A percentile compares a stretch with the other conserved stretches of the same genome.
Conservation (phyloP, 2,113 vertebrate species). For the Fregata magnificens region DNA sequence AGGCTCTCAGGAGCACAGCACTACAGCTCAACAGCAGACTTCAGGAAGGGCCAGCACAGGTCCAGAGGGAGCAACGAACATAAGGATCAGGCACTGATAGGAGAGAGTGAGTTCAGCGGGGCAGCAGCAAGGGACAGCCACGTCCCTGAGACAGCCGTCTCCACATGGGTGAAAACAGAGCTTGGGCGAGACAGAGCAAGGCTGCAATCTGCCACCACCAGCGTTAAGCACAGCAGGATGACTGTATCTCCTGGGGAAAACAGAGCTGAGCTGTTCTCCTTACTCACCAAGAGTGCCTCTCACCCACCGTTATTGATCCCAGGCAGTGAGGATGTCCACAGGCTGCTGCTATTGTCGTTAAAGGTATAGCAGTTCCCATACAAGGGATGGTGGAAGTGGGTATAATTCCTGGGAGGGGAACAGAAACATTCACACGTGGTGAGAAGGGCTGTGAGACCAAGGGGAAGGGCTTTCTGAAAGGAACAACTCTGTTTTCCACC, state of each 20-base stretch:
- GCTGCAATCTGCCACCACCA: neutral
- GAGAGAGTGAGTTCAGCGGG: neutral
- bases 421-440: neutral
- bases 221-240: neutral
- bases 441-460: neutral
- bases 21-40: neutral
- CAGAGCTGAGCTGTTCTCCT: neutral
- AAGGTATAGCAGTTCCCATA: conserved; percentile 85
- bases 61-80: neutral
- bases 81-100: neutral
- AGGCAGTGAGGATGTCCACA: conserved; percentile 79
- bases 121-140: neutral
- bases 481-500: neutral
- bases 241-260: neutral
- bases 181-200: neutral
- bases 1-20: neutral
- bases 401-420: conserved; percentile 72
- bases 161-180: neutral
- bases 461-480: neutral
- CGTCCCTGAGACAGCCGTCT: neutral
- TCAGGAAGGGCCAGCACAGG: neutral
- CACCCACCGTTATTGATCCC: conserved; percentile 80
- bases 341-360: conserved; percentile 72
- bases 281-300: neutral
- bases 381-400: conserved; percentile 79